Evolutionary conservation across 2,888 invertebrate species (phyloP), one percentile per base, ranked within the genome.

Genomic region (Lasioglossum villosulum): DNA sequence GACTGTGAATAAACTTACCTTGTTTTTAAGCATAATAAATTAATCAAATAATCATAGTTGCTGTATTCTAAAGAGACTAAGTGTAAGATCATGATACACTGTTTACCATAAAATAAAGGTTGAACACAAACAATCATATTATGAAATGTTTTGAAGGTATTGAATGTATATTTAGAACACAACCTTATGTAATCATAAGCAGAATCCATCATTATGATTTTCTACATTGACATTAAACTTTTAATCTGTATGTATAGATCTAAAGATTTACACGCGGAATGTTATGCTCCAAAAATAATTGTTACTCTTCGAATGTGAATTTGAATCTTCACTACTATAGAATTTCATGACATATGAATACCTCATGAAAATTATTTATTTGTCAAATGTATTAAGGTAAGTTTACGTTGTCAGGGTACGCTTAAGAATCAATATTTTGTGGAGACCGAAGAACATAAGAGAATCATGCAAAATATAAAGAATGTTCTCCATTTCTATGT

Each of bases 401-500:
- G 85, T 85, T 86, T 80, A 79, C 48, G 75, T 68, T 63, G 42
- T 81, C 23, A 77, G 86, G 86, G 52, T 73, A 27, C 27, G 42
- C 37, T 27, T 75, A 10, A 63, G 52, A 39, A 80, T 75, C 75
- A 68, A 75, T 78, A 75, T 59, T 34, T 42, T 37, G 39, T 42
- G 74, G 27, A 83, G 78, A 86, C 82, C 77, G 66, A 80, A 84
- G 80, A 81, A 82, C 75, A 80, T 71, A 70, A 75, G 52, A 74
- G 19, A 48, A 59, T 80, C 72, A 81, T 78, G 73, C 77, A 86
- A 78, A 68, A 75, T 73, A 80, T n/a, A 30, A 56, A 80, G 34
- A 74, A 78, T 79, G 84, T 87, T 70, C 87, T 90, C 39, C 82
- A 74, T 89, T 89, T 71, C 45, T 78, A 27, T 66, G 56, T 16